These are phyloP conservation scores for Xanthorhoe spadicearia DNA, from an alignment of 2,888 invertebrate genomes.

Conservation along the genomic window DNA sequence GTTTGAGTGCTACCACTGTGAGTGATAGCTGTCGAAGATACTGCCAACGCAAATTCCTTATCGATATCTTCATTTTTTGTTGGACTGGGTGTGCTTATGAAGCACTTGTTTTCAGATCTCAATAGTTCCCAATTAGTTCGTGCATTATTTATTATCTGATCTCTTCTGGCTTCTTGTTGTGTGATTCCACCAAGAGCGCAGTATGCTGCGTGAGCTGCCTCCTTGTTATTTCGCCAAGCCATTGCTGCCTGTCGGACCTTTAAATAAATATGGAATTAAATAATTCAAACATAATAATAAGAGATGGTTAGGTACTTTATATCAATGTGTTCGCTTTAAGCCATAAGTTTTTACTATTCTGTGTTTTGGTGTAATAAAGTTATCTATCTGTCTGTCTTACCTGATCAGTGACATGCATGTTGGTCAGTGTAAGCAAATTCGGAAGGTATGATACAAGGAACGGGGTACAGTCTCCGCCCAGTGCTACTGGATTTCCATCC, in stretches of 20 bases:
- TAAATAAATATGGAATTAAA: conserved; percentile 4
- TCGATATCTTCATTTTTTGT: conserved; percentile 64
- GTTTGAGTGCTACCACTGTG: conserved; percentile 57
- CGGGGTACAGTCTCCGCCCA: conserved; percentile 92
- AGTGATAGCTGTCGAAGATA: conserved; percentile 50
- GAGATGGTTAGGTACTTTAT: too few species aligned
- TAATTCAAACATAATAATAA: too few species aligned
- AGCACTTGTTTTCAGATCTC: conserved; percentile 88
- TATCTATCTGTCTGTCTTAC: too few species aligned
- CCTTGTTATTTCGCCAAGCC: conserved; percentile 92
- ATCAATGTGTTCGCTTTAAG: too few species aligned
- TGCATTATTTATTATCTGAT: conserved; percentile 93
- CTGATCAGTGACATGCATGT: conserved; percentile 92
- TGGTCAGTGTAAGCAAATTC: conserved; percentile 88
- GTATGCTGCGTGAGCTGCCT: conserved; percentile 88
- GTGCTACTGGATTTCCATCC: conserved; percentile 93
- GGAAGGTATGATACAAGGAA: conserved; percentile 93
- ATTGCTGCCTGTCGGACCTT: conserved; percentile 89
- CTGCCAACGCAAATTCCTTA: conserved; percentile 65
- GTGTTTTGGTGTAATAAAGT: too few species aligned
- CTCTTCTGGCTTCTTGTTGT: conserved; percentile 87
- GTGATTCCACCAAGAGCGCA: conserved; percentile 85
- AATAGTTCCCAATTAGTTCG: conserved; percentile 93
- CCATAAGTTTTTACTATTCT: too few species aligned
- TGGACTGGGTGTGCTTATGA: conserved; percentile 64